A percentile compares a stretch with the other conserved stretches of the same genome.
Conservation (phyloP, 2,113 vertebrate genomes). For the Elgaria multicarinata region DNA sequence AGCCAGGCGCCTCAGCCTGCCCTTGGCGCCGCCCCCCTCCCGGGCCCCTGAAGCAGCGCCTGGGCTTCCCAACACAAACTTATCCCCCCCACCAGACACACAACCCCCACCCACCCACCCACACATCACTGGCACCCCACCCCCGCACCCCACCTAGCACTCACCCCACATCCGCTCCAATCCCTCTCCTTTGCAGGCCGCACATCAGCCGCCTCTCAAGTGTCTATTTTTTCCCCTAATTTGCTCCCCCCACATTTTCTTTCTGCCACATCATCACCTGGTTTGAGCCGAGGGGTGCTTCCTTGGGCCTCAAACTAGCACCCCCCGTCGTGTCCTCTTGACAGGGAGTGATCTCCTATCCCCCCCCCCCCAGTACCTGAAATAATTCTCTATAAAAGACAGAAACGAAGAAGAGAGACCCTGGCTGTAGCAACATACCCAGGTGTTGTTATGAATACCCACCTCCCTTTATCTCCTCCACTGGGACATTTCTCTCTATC, state of each 20-base stretch:
- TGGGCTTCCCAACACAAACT: conserved; percentile 6
- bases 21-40: neutral
- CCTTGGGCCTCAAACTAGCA: neutral
- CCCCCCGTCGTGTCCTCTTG: neutral
- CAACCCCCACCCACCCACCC: neutral
- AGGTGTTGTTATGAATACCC: neutral
- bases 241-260: neutral
- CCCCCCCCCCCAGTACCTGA: neutral
- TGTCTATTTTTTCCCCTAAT: neutral
- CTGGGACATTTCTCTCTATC: conserved; percentile 5
- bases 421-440: neutral
- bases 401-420: neutral
- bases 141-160: neutral
- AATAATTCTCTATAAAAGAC: neutral
- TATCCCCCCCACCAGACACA: neutral
- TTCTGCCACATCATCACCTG: neutral
- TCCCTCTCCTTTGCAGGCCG: neutral
- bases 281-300: neutral
- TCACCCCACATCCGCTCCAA: neutral
- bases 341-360: neutral
- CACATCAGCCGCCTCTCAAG: neutral
- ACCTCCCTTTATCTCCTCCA: neutral
- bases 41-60: neutral
- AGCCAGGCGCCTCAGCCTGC: neutral
- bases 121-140: neutral